These are phyloP conservation scores for Enteromius argenteus DNA, from an alignment of 2,797 vertebrate species.

Conservation along the genomic window DNA sequence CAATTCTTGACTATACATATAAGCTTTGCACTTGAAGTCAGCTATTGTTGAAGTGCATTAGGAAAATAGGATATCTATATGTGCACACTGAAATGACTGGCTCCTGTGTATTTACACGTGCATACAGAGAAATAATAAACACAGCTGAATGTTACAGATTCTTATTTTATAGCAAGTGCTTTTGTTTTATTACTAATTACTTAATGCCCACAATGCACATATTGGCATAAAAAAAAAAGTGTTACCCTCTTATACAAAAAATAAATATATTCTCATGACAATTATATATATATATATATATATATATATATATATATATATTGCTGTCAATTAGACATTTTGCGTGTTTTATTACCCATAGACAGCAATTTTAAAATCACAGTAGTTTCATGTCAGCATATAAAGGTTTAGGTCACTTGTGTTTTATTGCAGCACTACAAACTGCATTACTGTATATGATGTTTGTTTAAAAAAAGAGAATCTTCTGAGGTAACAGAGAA, in stretches of 20 bases:
- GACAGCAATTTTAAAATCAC: not conserved
- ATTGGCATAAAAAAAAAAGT: not conserved
- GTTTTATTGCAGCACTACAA: not conserved
- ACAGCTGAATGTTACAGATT: not conserved
- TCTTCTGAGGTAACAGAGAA: not conserved
- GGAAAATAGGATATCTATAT: not conserved
- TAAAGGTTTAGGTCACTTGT: not conserved
- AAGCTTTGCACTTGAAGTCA: not conserved
- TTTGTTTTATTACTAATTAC: not conserved
- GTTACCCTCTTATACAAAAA: not conserved
- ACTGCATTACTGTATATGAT: not conserved
- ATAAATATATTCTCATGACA: not conserved
- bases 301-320: too few relatives aligned
- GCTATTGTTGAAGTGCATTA: not conserved
- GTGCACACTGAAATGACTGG: not conserved
- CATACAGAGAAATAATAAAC: not conserved
- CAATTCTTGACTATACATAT: not conserved
- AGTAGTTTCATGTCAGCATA: not conserved
- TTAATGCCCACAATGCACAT: not conserved
- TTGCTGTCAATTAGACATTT: not conserved
- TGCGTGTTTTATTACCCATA: not conserved
- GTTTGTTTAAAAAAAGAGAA: not conserved
- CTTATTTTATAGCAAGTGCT: not conserved
- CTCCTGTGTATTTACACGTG: not conserved
- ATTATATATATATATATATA: not conserved